phyloP scores from a whole-genome alignment of 1,140 invertebrate genomes.

The Gonioctena quinquepunctata region DNA sequence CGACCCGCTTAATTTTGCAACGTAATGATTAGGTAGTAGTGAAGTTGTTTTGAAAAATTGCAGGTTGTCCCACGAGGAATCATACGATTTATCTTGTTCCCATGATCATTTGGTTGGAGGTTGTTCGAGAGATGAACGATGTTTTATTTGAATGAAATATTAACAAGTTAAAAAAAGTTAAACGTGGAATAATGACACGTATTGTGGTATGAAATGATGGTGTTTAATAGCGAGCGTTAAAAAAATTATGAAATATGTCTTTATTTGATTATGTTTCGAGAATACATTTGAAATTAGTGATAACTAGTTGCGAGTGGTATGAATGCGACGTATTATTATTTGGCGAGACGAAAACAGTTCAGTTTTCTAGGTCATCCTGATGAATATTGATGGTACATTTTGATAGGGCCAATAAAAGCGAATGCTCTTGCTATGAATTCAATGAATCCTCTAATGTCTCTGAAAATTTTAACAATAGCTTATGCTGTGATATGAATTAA shows the following conservation, averaged over 20 bases:
- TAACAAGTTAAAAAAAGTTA: neutral
- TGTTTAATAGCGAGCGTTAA: neutral
- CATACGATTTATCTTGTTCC: neutral
- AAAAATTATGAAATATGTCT: neutral
- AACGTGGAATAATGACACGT: neutral
- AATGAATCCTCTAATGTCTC: no score
- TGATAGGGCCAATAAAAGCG: no score
- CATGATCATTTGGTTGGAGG: neutral
- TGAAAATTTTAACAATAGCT: no score
- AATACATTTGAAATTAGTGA: no score
- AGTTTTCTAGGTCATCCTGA: no score
- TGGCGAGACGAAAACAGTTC: no score
- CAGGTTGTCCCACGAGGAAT: neutral
- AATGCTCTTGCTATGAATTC: no score
- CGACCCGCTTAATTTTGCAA: neutral
- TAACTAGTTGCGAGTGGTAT: no score
- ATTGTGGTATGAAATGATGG: neutral
- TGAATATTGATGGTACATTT: no score
- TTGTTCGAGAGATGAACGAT: neutral
- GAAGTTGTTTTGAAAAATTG: neutral
- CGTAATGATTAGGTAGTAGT: neutral
- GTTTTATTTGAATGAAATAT: neutral
- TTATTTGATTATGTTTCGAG: neutral
- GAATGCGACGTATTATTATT: no score
- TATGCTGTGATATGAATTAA: no score